Evolutionary conservation across 2,888 invertebrate genomes (phyloP).

Genomic region (Bombylius major): DNA sequence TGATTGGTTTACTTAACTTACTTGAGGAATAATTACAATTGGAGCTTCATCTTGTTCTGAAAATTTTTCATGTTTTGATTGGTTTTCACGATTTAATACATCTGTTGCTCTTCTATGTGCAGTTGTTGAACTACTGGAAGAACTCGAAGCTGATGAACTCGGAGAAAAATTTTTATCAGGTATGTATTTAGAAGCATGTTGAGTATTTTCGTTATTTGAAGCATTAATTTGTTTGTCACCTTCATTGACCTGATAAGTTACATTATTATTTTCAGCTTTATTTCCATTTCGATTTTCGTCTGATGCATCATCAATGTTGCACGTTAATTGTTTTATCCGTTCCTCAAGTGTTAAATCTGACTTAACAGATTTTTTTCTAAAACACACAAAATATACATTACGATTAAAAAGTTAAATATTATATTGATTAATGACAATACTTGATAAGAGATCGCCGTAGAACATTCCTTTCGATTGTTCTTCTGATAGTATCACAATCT

Average conservation of each 20-base stretch:
- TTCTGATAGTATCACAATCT: constrained; percentile 54
- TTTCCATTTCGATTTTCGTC: constrained; percentile 20
- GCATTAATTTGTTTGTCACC: constrained; percentile 45
- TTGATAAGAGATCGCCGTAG: constrained; percentile 65
- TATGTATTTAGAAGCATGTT: constrained; percentile 22
- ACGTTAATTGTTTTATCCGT: constrained; percentile 72
- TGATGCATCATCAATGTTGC: constrained; percentile 63
- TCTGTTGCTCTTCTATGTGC: constrained; percentile 47
- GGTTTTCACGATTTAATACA: constrained; percentile 34
- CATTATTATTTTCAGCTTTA: background rate
- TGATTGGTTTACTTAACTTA: constrained; percentile 9
- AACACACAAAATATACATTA: background rate
- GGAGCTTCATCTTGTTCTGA: constrained; percentile 37
- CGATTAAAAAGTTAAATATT: background rate
- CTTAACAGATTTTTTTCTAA: constrained; percentile 33
- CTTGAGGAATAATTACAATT: constrained; percentile 38
- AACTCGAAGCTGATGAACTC: constrained; percentile 43
- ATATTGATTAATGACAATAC: constrained; percentile 28
- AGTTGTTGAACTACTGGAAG: constrained; percentile 46
- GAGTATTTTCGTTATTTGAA: constrained; percentile 30
- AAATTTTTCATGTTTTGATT: constrained; percentile 33
- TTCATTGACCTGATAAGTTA: constrained; percentile 7
- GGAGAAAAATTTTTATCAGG: constrained; percentile 49
- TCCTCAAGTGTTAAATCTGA: constrained; percentile 70
- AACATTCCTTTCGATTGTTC: constrained; percentile 74